These are phyloP conservation scores for Penaeus chinensis DNA, from an alignment of 1,140 invertebrate genomes.

Conservation along the genomic window DNA sequence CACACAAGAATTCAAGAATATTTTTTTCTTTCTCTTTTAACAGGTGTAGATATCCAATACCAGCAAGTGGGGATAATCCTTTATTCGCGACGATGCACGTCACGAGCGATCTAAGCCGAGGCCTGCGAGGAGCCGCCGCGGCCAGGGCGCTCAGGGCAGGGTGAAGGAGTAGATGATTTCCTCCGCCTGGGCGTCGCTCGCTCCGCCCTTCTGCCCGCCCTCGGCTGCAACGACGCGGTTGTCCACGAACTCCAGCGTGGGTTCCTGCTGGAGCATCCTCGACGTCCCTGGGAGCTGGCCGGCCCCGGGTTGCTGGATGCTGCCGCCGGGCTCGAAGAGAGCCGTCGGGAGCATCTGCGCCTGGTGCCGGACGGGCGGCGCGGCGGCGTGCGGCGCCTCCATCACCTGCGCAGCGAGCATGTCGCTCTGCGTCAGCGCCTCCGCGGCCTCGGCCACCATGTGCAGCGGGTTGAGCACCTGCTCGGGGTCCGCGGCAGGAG, in stretches of 20 bases:
- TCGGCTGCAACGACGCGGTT: conserved; percentile 23
- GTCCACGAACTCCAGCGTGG: conserved; percentile 26
- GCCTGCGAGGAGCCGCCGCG: not conserved
- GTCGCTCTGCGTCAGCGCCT: conserved; percentile 46
- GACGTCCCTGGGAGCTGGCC: not conserved
- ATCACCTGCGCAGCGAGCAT: conserved; percentile 28
- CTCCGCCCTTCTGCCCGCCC: not conserved
- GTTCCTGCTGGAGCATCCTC: not conserved
- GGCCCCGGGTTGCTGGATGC: conserved; percentile 13
- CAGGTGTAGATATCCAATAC: too few species aligned
- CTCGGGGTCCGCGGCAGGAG: not conserved
- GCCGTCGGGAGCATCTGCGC: conserved; percentile 3
- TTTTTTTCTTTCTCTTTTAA: too few species aligned
- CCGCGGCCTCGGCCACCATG: conserved; percentile 46
- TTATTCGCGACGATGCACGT: too few species aligned
- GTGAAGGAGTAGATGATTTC: conserved; percentile 50
- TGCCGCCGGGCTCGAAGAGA: not conserved
- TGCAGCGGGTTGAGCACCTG: conserved; percentile 46
- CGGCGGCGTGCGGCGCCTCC: not conserved
- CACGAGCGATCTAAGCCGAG: too few species aligned
- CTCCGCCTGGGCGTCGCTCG: not conserved
- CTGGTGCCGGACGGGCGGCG: not conserved
- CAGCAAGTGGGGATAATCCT: too few species aligned
- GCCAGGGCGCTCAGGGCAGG: conserved; percentile 1
- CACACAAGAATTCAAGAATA: too few species aligned